Conservation (phyloP, 2,113 vertebrate species). For the Ictalurus furcatus region DNA sequence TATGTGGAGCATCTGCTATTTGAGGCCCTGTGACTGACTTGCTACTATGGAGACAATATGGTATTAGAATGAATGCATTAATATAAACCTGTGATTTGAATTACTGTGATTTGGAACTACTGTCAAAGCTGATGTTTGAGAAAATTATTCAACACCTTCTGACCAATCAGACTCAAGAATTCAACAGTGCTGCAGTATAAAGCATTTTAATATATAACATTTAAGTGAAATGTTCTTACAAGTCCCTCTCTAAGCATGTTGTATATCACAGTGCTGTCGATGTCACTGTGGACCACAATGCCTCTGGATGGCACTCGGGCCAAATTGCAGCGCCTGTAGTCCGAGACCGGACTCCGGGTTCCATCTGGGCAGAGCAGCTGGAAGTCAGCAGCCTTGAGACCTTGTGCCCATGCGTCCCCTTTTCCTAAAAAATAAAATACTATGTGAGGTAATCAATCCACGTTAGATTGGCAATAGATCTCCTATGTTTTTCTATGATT, state of each 20-base stretch:
- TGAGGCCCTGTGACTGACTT: not conserved
- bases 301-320: slow-evolving; percentile 82
- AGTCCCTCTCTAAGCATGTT: slow-evolving; percentile 80
- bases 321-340: slow-evolving; percentile 83
- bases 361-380: slow-evolving; percentile 86
- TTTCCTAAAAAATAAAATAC: slow-evolving; percentile 64
- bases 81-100: not conserved
- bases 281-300: slow-evolving; percentile 73
- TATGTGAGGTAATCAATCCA: not conserved
- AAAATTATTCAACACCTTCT: not conserved
- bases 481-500: not conserved
- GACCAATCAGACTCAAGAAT: not conserved
- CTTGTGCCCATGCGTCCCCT: slow-evolving; percentile 70
- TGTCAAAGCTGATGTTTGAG: not conserved
- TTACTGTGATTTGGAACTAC: not conserved
- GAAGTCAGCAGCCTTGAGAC: slow-evolving; percentile 75
- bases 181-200: not conserved
- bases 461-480: not conserved
- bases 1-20: not conserved
- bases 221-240: slow-evolving; percentile 68
- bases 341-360: slow-evolving; percentile 64
- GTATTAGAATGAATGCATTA: not conserved
- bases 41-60: not conserved
- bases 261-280: slow-evolving; percentile 73
- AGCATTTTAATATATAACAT: not conserved